phyloP scores from a whole-genome alignment of 2,888 invertebrate species.

The Heteromyza rotundicornis region DNA sequence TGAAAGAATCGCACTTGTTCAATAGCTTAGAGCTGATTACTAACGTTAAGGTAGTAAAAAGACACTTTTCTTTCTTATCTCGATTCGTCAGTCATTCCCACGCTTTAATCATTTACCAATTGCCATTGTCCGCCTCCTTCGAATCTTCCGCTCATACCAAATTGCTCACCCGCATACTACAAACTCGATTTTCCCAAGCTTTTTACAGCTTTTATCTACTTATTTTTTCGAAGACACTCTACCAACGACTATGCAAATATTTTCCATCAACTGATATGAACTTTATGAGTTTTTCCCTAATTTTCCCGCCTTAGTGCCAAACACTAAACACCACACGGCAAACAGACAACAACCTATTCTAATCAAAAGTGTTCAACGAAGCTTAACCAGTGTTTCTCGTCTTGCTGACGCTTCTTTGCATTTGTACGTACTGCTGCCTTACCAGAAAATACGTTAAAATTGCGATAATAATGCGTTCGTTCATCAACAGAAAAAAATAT shows the following conservation, averaged over 20 bases:
- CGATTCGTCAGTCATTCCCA: no score
- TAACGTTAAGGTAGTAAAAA: no score
- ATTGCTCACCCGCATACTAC: constrained; percentile 18
- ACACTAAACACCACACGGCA: no score
- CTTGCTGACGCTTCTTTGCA: not conserved
- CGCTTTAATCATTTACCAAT: no score
- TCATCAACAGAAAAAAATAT: not conserved
- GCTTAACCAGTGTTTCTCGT: constrained; percentile 24
- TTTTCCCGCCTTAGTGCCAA: constrained; percentile 26
- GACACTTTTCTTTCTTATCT: no score
- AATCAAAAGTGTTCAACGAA: constrained; percentile 36
- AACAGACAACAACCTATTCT: constrained; percentile 10
- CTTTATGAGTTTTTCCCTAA: constrained; percentile 22
- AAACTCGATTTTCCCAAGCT: constrained; percentile 22
- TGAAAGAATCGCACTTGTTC: no score
- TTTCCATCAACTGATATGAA: constrained; percentile 14
- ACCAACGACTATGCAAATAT: constrained; percentile 10
- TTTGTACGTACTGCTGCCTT: not conserved
- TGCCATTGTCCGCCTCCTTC: no score
- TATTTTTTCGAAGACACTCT: no score
- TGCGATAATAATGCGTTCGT: constrained; percentile 13
- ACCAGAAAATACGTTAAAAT: constrained; percentile 23
- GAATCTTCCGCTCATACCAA: no score
- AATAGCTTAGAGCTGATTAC: no score
- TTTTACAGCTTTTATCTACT: no score